phyloP scores from a whole-genome alignment of 2,113 vertebrate genomes.

The Orcinus orca region DNA sequence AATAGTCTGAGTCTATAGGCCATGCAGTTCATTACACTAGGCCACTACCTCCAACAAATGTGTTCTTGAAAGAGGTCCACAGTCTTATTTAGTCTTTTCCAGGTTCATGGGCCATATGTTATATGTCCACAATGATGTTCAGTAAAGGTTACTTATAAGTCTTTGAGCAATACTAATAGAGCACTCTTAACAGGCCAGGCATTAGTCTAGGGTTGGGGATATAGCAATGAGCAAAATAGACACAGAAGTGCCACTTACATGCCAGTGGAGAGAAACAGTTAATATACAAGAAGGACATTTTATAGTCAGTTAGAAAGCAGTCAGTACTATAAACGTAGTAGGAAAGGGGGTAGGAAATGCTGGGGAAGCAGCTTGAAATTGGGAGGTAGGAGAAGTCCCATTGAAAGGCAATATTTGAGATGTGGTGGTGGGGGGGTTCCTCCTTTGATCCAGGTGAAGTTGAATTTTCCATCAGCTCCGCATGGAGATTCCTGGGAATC shows the following conservation, averaged over 20 bases:
- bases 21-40: background rate
- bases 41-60: background rate
- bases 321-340: background rate
- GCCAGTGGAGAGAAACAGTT: background rate
- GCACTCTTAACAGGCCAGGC: background rate
- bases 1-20: background rate
- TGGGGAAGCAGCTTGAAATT: background rate
- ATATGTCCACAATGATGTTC: background rate
- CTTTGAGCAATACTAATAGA: background rate
- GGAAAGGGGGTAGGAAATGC: background rate
- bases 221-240: background rate
- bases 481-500: background rate
- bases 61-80: background rate
- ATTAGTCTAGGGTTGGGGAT: background rate
- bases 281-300: background rate
- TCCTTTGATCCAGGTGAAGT: background rate
- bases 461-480: background rate
- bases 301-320: background rate
- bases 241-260: background rate
- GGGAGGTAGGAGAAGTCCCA: too few relatives aligned
- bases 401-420: background rate
- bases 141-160: background rate
- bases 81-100: background rate
- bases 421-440: rapidly evolving
- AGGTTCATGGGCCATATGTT: background rate